Evolutionary conservation across 2,113 vertebrate genomes (phyloP), one percentile per base, ranked within the genome.

Genomic region (Cebidichthys violaceus): DNA sequence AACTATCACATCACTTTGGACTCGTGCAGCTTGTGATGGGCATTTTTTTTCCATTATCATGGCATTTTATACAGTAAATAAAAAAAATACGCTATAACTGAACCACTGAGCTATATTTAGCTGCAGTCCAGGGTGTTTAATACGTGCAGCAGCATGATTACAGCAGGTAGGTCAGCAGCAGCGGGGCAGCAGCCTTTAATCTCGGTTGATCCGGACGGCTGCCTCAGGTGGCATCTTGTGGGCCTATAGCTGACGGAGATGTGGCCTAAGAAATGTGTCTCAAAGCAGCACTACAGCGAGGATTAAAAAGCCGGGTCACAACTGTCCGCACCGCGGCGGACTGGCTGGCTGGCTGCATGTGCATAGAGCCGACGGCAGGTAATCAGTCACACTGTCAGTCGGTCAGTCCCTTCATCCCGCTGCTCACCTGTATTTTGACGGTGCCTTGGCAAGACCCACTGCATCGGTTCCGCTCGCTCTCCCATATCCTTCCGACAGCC

Each of bases 391-490:
- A 4, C 18, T 6, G 31, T 57, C 29, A 39, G 8, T 45, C 24
- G 3, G 43, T 33, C 35, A 31, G 29, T 47, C 24, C n/a, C 52
- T 50, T 71, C 52, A 33, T 41, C 74, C n/a, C 13, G 70, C 66
- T 29, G 70, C 94, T 93, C 89, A 95, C 94, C 94, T 95, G 94
- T 92, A 75, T 94, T 88, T 89, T 93, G 87, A 93, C 88, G 88
- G 83, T 85, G 92, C 89, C 92, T 88, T 83, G 83, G 81, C 84
- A 81, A 92, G 88, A 94, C 85, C 94, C 92, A 85, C 91, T 92
- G 90, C 92, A 86, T 90, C 81, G 84, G 91, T 90, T 92, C 91
- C 89, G 82, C 86, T 92, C 88, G 87, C 87, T 85, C 86, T 93
- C 93, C 95, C 95, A 95, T 94, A 81, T 95, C 94, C 93, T 86